Conservation (phyloP, 2,113 vertebrate genomes). For the Sciurus niger region DNA sequence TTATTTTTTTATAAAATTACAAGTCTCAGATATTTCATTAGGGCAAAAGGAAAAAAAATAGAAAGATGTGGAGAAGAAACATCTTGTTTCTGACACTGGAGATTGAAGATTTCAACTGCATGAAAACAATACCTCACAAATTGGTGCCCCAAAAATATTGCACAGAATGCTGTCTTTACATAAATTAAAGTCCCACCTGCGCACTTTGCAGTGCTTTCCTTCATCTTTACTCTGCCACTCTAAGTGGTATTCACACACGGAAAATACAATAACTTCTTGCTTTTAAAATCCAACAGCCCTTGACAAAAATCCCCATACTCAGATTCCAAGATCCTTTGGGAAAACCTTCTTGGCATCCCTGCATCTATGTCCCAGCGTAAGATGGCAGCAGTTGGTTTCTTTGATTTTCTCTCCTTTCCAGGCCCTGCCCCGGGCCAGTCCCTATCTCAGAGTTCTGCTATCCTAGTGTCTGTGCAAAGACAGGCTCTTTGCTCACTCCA, state of each 20-base stretch:
- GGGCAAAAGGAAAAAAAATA: neutral
- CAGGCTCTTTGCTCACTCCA: neutral
- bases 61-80: neutral
- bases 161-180: neutral
- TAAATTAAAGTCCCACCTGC: neutral
- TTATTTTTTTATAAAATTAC: neutral
- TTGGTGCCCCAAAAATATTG: neutral
- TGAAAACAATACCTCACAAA: neutral
- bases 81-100: neutral
- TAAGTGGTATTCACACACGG: neutral
- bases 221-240: neutral
- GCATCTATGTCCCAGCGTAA: neutral
- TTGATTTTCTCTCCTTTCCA: neutral
- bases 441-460: neutral
- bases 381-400: neutral
- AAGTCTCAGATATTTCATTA: neutral
- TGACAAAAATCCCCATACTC: constrained; percentile 22
- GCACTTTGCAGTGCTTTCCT: neutral
- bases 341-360: neutral
- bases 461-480: neutral
- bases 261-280: neutral
- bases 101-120: neutral
- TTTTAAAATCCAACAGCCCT: constrained; percentile 32
- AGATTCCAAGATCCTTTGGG: constrained; percentile 11
- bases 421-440: neutral